Conservation (phyloP, 2,888 invertebrate species). For the Magallana nippona region DNA sequence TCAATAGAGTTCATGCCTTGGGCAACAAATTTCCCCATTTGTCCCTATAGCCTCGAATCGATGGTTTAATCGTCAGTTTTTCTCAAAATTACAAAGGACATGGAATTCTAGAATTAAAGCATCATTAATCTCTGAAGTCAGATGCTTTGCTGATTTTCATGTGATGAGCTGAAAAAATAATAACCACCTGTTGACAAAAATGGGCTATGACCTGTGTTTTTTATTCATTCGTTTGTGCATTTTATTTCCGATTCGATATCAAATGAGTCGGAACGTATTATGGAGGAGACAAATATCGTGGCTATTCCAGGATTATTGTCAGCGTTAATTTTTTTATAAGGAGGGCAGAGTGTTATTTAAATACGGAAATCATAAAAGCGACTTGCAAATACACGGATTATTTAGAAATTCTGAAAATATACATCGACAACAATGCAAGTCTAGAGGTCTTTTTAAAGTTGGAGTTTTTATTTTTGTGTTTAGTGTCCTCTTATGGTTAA, state of each 20-base stretch:
- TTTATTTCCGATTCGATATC: no score
- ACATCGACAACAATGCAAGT: not conserved
- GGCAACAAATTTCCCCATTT: not conserved
- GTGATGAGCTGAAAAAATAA: no score
- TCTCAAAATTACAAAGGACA: not conserved
- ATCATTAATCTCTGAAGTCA: not conserved
- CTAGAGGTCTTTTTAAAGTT: not conserved
- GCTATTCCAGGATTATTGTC: not conserved
- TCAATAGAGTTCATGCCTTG: not conserved
- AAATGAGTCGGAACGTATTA: not conserved
- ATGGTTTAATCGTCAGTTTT: not conserved
- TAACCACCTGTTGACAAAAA: no score
- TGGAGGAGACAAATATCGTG: not conserved
- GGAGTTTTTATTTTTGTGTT: not conserved
- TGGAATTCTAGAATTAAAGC: not conserved
- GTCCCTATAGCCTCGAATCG: no score
- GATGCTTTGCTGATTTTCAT: no score
- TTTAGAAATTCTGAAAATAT: not conserved
- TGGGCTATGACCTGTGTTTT: no score
- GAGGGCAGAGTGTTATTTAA: not conserved
- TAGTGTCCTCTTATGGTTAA: not conserved
- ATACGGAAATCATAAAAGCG: not conserved
- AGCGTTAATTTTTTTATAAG: not conserved
- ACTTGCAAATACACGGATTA: not conserved
- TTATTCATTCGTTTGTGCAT: no score